These are phyloP conservation scores for Protobothrops mucrosquamatus DNA, from an alignment of 2,113 vertebrate species.

Conservation along the genomic window DNA sequence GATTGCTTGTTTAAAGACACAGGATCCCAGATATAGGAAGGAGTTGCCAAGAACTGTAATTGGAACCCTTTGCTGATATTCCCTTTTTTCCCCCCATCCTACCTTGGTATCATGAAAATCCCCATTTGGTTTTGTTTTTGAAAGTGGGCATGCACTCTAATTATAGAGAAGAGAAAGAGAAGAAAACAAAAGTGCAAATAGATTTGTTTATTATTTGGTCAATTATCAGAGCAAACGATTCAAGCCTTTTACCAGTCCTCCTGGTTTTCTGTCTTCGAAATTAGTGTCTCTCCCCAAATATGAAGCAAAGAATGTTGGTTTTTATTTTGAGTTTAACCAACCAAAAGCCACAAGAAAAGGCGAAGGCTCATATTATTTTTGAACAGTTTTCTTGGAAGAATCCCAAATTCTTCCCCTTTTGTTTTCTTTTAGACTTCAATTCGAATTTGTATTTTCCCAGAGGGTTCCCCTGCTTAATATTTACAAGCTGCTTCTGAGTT, in stretches of 20 bases:
- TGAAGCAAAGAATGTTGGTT: neutral
- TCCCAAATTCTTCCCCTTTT: conserved; percentile 15
- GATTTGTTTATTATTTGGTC: conserved; percentile 31
- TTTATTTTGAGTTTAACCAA: conserved; percentile 24
- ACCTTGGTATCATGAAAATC: neutral
- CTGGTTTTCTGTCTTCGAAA: conserved; percentile 28
- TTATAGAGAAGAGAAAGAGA: neutral
- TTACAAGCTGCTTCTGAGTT: conserved; percentile 10
- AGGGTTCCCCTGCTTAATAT: conserved; percentile 32
- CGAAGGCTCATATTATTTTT: neutral
- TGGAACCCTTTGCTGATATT: neutral
- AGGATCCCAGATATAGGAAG: neutral
- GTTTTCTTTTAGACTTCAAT: conserved; percentile 31
- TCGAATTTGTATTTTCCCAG: conserved; percentile 25
- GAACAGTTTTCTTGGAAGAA: conserved; percentile 10
- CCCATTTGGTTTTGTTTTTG: conserved; percentile 15
- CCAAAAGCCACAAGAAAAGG: conserved; percentile 29
- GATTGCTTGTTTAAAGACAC: neutral
- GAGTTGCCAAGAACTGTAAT: neutral
- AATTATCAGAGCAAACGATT: conserved; percentile 43
- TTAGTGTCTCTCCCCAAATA: conserved; percentile 15
- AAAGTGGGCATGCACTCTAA: conserved; percentile 7
- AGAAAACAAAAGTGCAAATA: conserved; percentile 18
- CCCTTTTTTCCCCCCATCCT: neutral
- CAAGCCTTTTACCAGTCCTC: conserved; percentile 16